Evolutionary conservation across 2,113 vertebrate genomes (phyloP).

Genomic region (Xenotilapia longispinis): DNA sequence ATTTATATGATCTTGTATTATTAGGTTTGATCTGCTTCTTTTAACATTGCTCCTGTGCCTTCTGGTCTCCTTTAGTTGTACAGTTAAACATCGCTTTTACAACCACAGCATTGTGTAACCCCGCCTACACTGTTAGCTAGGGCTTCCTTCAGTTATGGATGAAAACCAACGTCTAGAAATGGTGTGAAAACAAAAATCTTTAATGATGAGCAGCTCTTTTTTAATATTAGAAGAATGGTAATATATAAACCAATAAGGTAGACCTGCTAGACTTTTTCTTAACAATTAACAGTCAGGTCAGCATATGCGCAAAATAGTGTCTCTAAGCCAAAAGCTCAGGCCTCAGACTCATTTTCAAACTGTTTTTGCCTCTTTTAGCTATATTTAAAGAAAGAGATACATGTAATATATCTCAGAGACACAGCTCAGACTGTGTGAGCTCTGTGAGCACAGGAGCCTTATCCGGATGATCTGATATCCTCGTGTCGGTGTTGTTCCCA

Average conservation of each 20-base stretch:
- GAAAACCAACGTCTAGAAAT: neutral
- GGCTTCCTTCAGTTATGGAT: neutral
- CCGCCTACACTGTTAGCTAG: neutral
- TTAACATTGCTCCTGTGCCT: neutral
- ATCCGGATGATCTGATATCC: neutral
- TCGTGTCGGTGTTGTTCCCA: too few species aligned
- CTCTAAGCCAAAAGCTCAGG: neutral
- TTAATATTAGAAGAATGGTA: neutral
- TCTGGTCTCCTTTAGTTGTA: neutral
- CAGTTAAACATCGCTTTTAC: neutral
- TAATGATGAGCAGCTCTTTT: neutral
- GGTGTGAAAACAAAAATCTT: neutral
- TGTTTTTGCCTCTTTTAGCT: neutral
- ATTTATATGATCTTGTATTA: neutral
- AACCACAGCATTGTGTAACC: neutral
- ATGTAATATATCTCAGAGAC: neutral
- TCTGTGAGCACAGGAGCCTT: neutral
- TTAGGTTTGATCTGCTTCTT: neutral
- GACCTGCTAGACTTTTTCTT: neutral
- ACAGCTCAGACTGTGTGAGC: neutral
- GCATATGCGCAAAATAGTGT: neutral
- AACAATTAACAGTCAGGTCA: neutral
- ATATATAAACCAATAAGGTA: neutral
- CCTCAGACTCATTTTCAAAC: neutral
- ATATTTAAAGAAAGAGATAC: neutral